These are phyloP conservation scores for Trichonephila inaurata DNA, from an alignment of 1,140 invertebrate species.

Conservation along the genomic window DNA sequence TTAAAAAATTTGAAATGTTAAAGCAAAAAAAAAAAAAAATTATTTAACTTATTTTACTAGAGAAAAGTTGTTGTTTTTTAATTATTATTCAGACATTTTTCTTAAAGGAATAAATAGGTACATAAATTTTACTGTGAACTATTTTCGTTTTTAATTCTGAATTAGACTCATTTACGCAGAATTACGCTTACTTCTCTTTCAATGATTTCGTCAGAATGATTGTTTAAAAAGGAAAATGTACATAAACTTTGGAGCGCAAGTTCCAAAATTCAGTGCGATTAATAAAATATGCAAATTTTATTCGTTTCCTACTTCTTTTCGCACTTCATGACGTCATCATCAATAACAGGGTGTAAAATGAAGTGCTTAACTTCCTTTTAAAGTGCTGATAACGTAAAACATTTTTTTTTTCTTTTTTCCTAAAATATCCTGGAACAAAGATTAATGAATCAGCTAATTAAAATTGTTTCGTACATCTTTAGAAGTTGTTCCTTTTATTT, in stretches of 20 bases:
- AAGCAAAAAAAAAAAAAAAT: too few species aligned
- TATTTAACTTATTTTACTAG: too few species aligned
- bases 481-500: background rate
- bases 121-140: too few species aligned
- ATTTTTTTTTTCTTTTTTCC: background rate
- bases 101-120: too few species aligned
- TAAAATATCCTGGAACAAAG: constrained; percentile 3
- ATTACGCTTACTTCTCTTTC: too few species aligned
- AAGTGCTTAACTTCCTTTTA: constrained; percentile 4
- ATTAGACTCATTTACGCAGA: too few species aligned
- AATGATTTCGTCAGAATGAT: too few species aligned
- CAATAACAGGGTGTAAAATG: constrained; percentile 40
- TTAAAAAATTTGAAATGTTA: too few species aligned
- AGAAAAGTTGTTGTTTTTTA: too few species aligned
- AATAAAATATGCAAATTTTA: constrained; percentile 18
- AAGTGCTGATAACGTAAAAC: constrained; percentile 36
- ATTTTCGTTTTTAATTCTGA: too few species aligned
- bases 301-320: background rate
- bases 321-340: constrained; percentile 36
- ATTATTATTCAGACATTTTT: too few species aligned
- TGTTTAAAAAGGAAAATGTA: background rate
- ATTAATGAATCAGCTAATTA: constrained; percentile 50
- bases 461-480: constrained; percentile 17
- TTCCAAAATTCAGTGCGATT: background rate
- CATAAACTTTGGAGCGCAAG: background rate